phyloP scores from a whole-genome alignment of 2,888 invertebrate species.

The Rotaria magnacalcarata region DNA sequence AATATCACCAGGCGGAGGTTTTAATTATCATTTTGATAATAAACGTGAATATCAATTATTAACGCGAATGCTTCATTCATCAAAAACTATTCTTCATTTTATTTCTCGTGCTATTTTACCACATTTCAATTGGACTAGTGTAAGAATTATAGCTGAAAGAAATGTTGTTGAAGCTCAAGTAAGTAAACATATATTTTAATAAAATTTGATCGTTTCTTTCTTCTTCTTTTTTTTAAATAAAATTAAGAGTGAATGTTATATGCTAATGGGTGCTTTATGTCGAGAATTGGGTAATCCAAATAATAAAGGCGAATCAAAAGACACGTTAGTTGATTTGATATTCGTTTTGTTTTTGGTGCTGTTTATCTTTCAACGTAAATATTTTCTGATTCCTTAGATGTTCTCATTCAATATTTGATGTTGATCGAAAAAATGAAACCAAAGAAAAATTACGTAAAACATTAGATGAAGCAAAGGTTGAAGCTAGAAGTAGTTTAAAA shows the following conservation, averaged over 20 bases:
- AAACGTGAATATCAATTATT: constrained; percentile 34
- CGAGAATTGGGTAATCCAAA: neutral
- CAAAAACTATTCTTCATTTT: neutral
- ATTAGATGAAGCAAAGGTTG: neutral
- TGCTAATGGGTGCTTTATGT: constrained; percentile 35
- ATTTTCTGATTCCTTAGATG: neutral
- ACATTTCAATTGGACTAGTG: constrained; percentile 26
- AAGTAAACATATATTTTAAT: neutral
- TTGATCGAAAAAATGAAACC: constrained; percentile 29
- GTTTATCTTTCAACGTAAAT: neutral
- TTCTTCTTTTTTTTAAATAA: neutral
- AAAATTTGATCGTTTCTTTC: no score
- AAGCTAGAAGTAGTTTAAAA: constrained; percentile 1
- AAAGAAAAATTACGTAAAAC: constrained; percentile 31
- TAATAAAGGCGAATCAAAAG: constrained; percentile 9
- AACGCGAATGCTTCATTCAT: constrained; percentile 29
- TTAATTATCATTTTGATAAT: constrained; percentile 35
- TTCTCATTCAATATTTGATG: constrained; percentile 32
- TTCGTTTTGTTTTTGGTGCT: neutral
- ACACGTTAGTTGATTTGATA: neutral
- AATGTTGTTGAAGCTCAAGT: constrained; percentile 23
- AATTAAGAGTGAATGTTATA: constrained; percentile 27
- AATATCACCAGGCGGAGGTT: constrained; percentile 10
- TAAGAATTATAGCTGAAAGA: constrained; percentile 14
- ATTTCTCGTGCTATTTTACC: constrained; percentile 4